phyloP scores from a whole-genome alignment of 1,140 invertebrate species.

The Zaprionus inermis region DNA sequence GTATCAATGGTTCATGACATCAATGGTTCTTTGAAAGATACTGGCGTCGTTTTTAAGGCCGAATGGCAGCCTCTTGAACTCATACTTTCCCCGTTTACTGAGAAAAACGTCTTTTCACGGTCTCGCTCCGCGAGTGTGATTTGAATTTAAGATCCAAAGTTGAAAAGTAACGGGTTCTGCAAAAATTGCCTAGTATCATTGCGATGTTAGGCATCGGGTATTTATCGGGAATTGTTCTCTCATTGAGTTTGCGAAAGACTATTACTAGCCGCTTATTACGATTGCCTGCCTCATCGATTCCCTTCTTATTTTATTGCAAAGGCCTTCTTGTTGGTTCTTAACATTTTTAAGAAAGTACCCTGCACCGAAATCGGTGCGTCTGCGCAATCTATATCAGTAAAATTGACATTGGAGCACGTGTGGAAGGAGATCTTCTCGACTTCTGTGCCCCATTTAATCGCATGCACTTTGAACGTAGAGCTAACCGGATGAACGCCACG shows the following conservation, averaged over 20 bases:
- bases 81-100: too few relatives aligned
- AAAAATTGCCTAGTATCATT: background rate
- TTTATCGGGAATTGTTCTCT: background rate
- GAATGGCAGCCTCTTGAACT: too few relatives aligned
- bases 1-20: too few relatives aligned
- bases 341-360: background rate
- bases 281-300: background rate
- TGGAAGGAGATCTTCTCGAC: background rate
- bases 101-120: too few relatives aligned
- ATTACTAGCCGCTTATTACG: background rate
- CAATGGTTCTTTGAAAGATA: too few relatives aligned
- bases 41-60: too few relatives aligned
- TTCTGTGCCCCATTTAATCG: background rate
- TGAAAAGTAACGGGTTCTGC: background rate
- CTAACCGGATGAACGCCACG: background rate
- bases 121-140: too few relatives aligned
- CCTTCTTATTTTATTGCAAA: background rate
- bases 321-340: background rate
- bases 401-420: background rate
- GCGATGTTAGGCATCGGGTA: background rate
- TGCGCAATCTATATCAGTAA: background rate
- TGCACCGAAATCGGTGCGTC: background rate
- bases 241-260: background rate
- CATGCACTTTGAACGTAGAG: background rate
- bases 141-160: too few relatives aligned